Evolutionary conservation across 2,113 vertebrate species (phyloP), one percentile per base, ranked within the genome.

Genomic region (Aplodontia rufa): DNA sequence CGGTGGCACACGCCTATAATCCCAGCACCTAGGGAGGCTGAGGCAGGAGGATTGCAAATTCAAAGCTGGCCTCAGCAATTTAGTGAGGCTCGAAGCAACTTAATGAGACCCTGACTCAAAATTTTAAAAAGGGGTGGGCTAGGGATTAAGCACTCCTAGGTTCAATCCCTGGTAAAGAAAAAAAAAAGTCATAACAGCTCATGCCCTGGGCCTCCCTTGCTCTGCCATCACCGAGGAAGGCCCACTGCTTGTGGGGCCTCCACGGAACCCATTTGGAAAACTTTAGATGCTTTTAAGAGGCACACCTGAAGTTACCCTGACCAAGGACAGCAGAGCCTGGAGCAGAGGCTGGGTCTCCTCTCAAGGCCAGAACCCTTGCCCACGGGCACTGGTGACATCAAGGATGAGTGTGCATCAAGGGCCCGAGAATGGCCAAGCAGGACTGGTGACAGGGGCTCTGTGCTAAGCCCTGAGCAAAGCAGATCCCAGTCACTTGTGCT

Each of bases 281-380:
- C n/a, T 28, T 11, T 26, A 20, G 78, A 47, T 5, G 32, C 45
- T 35, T 78, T n/a, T 13, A 40, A 79, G 37, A 69, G 26, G 22
- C 47, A 11, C 8, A 16, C 30, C 40, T 20, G 0, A 37, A n/a
- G 51, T 58, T 60, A n/a, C 4, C 0, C 2, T 10, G 45, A 14
- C 45, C 6, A 60, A 51, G 13, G 2, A 0, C n/a, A 30, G 8
- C 2, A 12, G 47, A 66, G 81, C 17, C 58, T 1, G 14, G 26
- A 37, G 12, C 51, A 86, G 79, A 69, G 32, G 53, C 42, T 6
- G 2, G 14, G 45, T 4, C 24, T 72, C 53, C 69, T 81, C 30
- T 47, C 79, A 17, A 26, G 76, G 75, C 47, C 64, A 7, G 74
- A 71, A n/a, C 24, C 3, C 40, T 79, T 30, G 0, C 68, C 76